Conservation (phyloP, 2,888 invertebrate genomes). For the Cantharis flavilabris region DNA sequence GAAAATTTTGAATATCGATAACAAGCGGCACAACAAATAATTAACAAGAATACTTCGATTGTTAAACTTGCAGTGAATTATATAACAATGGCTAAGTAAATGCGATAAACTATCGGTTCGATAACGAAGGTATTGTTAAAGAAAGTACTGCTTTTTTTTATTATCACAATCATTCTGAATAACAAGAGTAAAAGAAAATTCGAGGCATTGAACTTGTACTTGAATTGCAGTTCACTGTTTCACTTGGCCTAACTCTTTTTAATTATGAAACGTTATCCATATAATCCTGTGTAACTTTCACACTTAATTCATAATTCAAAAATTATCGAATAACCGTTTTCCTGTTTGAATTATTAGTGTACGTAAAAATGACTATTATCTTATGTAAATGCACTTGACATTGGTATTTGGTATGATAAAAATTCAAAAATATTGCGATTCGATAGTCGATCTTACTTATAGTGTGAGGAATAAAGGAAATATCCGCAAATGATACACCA, state of each 20-base stretch:
- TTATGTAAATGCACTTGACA: neutral
- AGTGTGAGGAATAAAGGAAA: neutral
- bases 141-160: neutral
- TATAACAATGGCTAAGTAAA: neutral
- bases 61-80: neutral
- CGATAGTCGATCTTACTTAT: neutral
- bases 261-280: neutral
- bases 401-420: neutral
- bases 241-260: conserved; percentile 2
- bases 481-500: neutral
- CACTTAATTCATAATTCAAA: neutral
- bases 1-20: neutral
- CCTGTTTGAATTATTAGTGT: neutral
- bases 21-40: neutral
- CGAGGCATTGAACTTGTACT: conserved; percentile 41
- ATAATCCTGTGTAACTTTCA: neutral
- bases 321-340: neutral
- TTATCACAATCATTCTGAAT: neutral
- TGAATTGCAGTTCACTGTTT: conserved; percentile 17
- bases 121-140: neutral
- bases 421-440: neutral
- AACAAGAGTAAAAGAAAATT: conserved; percentile 1
- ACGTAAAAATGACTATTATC: neutral
- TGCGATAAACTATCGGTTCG: neutral
- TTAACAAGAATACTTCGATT: neutral